A percentile compares a stretch with the other conserved stretches of the same genome.
Evolutionary conservation across 2,113 vertebrate genomes (phyloP).

Genomic region (Lamprotornis superbus): DNA sequence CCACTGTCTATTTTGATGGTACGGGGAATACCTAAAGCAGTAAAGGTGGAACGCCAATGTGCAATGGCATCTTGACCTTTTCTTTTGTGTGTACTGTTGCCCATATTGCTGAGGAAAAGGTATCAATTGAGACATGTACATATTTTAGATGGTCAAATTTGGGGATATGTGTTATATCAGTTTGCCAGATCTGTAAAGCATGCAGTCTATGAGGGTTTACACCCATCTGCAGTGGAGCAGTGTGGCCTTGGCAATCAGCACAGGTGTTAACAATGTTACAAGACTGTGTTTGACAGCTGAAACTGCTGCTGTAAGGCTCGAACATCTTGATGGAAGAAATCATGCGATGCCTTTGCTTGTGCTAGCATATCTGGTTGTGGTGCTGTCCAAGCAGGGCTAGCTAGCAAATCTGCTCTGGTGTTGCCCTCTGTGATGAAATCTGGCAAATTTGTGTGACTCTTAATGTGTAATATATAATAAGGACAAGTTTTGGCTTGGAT

Average conservation of each 20-base stretch:
- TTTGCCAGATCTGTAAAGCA: background rate
- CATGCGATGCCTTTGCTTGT: background rate
- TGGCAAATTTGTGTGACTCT: background rate
- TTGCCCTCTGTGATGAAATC: background rate
- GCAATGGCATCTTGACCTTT: background rate
- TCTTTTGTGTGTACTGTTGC: background rate
- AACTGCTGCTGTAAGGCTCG: background rate
- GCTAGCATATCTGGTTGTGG: background rate
- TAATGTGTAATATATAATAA: background rate
- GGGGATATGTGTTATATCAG: background rate
- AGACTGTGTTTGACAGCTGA: background rate
- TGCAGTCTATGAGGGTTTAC: background rate
- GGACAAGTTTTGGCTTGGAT: background rate
- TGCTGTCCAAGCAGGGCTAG: background rate
- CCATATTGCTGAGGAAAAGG: background rate
- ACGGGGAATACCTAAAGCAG: background rate
- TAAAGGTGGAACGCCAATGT: background rate
- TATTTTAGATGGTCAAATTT: background rate
- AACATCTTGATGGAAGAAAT: background rate
- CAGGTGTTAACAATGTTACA: background rate
- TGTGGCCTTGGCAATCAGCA: background rate
- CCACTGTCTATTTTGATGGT: background rate
- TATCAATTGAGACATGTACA: background rate
- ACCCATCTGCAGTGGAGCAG: background rate
- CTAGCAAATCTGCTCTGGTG: background rate